These are phyloP conservation scores for Micrastur ruficollis DNA, from an alignment of 2,797 vertebrate species.

Conservation along the genomic window DNA sequence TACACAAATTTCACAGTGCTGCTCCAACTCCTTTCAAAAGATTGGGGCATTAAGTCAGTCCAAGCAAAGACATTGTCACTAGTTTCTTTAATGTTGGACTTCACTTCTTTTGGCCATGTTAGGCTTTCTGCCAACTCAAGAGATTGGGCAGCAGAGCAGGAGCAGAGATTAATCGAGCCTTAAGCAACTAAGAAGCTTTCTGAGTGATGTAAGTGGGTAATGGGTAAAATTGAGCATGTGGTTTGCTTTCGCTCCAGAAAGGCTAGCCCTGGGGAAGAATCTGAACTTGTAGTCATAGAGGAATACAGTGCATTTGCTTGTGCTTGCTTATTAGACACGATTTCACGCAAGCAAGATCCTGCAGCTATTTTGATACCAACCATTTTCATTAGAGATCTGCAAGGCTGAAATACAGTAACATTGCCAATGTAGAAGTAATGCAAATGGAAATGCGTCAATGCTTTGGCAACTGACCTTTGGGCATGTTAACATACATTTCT, in stretches of 20 bases:
- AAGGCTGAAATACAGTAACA: neutral
- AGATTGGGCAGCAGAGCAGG: neutral
- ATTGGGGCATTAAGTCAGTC: neutral
- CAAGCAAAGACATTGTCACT: neutral
- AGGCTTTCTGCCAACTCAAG: neutral
- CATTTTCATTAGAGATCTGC: neutral
- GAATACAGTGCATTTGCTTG: neutral
- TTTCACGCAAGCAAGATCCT: neutral
- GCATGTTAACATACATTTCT: neutral
- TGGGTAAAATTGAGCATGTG: neutral
- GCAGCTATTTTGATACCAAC: constrained; percentile 1
- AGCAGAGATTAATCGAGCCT: neutral
- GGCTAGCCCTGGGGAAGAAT: neutral
- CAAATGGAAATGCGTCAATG: neutral
- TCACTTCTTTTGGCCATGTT: neutral
- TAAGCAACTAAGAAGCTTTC: neutral
- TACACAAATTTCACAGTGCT: neutral
- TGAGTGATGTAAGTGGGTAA: neutral
- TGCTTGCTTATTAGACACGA: neutral
- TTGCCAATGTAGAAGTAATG: neutral
- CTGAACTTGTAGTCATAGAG: neutral
- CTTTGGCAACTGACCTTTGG: fast-evolving
- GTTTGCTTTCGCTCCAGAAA: neutral
- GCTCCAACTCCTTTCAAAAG: neutral
- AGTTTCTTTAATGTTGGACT: neutral